Percentiles rank a stretch among this genome's conserved stretches.
Evolutionary conservation across 2,797 vertebrate species (phyloP).

Genomic region (Chromis chromis): DNA sequence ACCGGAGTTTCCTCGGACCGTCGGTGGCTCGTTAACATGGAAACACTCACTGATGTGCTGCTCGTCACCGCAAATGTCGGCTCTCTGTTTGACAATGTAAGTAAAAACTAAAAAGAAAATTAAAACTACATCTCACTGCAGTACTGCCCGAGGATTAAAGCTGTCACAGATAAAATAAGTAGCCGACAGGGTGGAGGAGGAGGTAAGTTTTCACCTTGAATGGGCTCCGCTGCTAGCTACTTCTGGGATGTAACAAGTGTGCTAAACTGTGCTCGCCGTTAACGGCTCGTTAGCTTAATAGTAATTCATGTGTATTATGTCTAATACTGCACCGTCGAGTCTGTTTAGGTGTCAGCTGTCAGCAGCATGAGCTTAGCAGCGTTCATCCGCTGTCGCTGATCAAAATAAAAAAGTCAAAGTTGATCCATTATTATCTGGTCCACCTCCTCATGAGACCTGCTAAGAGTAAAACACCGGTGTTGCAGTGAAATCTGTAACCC

Average conservation of each 20-base stretch:
- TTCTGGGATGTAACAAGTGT: constrained; percentile 1
- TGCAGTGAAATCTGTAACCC: background rate
- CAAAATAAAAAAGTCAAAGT: background rate
- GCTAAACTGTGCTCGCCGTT: background rate
- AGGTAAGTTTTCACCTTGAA: constrained; percentile 3
- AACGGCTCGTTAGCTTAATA: no score
- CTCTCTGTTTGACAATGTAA: constrained; percentile 88
- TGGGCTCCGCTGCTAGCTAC: constrained; percentile 9
- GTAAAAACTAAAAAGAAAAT: constrained; percentile 52
- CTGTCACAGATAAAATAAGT: background rate
- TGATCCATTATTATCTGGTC: constrained; percentile 6
- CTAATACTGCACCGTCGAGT: background rate
- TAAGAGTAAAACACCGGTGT: background rate
- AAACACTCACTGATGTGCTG: constrained; percentile 79
- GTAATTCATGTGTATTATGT: background rate
- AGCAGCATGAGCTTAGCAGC: background rate
- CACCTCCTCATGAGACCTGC: constrained; percentile 11
- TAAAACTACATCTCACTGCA: background rate
- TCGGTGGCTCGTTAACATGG: constrained; percentile 77
- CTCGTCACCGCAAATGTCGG: constrained; percentile 89
- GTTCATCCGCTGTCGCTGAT: background rate
- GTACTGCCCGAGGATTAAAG: constrained; percentile 22
- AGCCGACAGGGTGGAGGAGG: background rate
- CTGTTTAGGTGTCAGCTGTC: constrained; percentile 11
- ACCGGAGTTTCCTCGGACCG: constrained; percentile 55